Evolutionary conservation across 2,113 vertebrate genomes (phyloP).

Genomic region (mouse (Mus musculus)): GRCm39 chr1:108371501-108372000

Average conservation of each 20-base stretch:
- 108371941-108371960: slow-evolving; percentile 61
- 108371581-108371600: neutral
- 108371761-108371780: slow-evolving; percentile 69
- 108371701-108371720: slow-evolving; percentile 74
- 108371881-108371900: slow-evolving; percentile 75
- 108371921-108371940: slow-evolving; percentile 70
- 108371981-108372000: slow-evolving; percentile 67
- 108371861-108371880: slow-evolving; percentile 70
- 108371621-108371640: neutral
- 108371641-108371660: slow-evolving; percentile 59
- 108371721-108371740: slow-evolving; percentile 69
- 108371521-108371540: neutral
- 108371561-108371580: slow-evolving; percentile 24
- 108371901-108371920: slow-evolving; percentile 77
- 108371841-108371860: slow-evolving; percentile 54
- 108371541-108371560: neutral
- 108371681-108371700: neutral
- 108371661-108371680: neutral
- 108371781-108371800: slow-evolving; percentile 70
- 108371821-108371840: slow-evolving; percentile 77
- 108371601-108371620: neutral
- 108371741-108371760: slow-evolving; percentile 72
- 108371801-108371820: slow-evolving; percentile 59
- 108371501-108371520: neutral
- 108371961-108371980: slow-evolving; percentile 63